Percentiles rank a stretch among this genome's conserved stretches.
These are phyloP conservation scores for Trichopoda pennipes DNA, from an alignment of 2,888 invertebrate species.

Conservation along the genomic window DNA sequence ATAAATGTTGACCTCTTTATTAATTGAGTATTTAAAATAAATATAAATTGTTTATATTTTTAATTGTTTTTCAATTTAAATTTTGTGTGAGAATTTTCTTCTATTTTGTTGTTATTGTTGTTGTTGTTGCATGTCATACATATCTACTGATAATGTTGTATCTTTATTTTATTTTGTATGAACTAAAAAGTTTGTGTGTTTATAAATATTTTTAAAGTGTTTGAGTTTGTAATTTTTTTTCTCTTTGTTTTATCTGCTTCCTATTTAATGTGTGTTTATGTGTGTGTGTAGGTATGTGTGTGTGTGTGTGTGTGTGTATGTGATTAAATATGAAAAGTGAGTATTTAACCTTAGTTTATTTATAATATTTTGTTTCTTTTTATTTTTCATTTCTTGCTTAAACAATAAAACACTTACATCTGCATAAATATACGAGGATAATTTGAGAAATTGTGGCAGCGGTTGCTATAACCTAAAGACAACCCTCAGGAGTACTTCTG, in stretches of 20 bases:
- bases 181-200: not conserved
- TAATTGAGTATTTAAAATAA: no score
- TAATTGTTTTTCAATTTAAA: not conserved
- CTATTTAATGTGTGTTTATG: not conserved
- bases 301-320: not conserved
- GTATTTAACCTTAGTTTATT: slow-evolving; percentile 63
- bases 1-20: no score
- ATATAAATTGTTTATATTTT: not conserved
- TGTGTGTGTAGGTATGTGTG: not conserved
- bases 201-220: not conserved
- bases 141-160: no score
- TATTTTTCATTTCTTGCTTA: not conserved
- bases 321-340: slow-evolving; percentile 27
- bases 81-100: not conserved
- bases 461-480: no score
- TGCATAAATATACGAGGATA: not conserved
- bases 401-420: slow-evolving; percentile 40
- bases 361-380: slow-evolving; percentile 30
- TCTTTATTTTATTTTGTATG: not conserved
- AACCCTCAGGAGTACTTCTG: no score
- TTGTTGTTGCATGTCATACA: not conserved
- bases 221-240: not conserved
- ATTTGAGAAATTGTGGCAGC: no score
- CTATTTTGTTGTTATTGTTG: not conserved
- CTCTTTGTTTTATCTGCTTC: not conserved